Conservation (phyloP, 2,797 vertebrate genomes). For the Alcedo quadribrachys region DNA sequence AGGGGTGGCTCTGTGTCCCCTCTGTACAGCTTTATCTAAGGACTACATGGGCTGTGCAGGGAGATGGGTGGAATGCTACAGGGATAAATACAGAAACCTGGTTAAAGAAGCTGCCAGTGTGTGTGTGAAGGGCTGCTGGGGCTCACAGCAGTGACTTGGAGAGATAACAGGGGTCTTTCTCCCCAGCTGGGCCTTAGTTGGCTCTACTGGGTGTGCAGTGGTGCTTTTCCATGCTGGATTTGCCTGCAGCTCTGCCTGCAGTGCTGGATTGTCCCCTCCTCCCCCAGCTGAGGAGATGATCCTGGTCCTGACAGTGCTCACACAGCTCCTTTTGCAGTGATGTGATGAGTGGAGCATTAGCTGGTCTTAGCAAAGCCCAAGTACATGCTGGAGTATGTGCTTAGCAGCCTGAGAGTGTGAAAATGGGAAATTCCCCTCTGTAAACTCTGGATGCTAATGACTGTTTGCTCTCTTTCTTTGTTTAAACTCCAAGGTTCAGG, state of each 20-base stretch:
- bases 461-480: neutral
- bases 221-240: neutral
- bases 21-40: neutral
- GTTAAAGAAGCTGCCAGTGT: neutral
- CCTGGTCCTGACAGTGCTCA: neutral
- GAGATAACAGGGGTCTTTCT: neutral
- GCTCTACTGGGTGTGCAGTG: neutral
- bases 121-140: neutral
- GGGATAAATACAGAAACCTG: neutral
- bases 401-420: neutral
- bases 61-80: neutral
- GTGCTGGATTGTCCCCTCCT: neutral
- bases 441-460: neutral
- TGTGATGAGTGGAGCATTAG: neutral
- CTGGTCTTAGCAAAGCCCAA: neutral
- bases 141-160: neutral
- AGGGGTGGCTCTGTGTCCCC: neutral
- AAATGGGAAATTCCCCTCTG: neutral
- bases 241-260: neutral
- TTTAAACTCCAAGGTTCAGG: neutral
- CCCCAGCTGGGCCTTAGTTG: neutral
- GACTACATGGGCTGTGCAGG: neutral
- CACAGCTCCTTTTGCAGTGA: neutral
- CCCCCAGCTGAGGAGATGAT: neutral
- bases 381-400: neutral